Base-by-base conservation (phyloP, 2,888 invertebrate species). In the Ischnura elegans region DNA sequence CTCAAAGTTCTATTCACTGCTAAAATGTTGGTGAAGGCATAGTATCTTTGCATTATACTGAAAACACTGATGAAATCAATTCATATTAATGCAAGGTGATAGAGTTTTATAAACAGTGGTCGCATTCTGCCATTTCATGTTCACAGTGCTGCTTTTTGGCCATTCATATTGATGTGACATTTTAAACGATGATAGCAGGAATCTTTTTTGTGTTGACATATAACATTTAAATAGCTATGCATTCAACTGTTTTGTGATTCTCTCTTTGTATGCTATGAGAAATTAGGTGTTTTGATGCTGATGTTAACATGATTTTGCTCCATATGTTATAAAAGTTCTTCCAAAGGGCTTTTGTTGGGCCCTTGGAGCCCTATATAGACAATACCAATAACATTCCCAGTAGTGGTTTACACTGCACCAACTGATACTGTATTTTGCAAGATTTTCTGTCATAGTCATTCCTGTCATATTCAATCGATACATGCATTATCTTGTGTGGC, bases 401-500 rank as follows among this genome's bases (percentile, higher is more conserved):
- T 61, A 10, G 90, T 90, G 90, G 8, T 90, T 87, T 90, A 61
- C n/a, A 42, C 90, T 66, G 43, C 90, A 61, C 25, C 55, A 42
- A 29, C 42, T 87, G 5, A 16, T 42, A 10, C 0, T 90, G 90
- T 43, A 21, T 0, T 86, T 61, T 42, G 55, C 55, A 13, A 43
- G 45, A 66, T 43, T 61, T 61, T 45, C 36, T 90, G 42, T 90
- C 90, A 43, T 66, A 90, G 90, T 90, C 90, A 90, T 90, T 90
- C 90, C 90, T 90, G 42, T 90, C 55, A 45, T 45, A 43, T 61
- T 45, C 42, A 55, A 90, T 43, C 61, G 21, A 21, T 36, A 25
- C 25, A 21, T 61, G 10, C 55, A 66, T 45, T 66, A 16, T 61
- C 10, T 66, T 36, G 4, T 29, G 76, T 36, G 16, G 76, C 76